Conservation (phyloP, 1,140 invertebrate genomes). For the Conus betulinus region DNA sequence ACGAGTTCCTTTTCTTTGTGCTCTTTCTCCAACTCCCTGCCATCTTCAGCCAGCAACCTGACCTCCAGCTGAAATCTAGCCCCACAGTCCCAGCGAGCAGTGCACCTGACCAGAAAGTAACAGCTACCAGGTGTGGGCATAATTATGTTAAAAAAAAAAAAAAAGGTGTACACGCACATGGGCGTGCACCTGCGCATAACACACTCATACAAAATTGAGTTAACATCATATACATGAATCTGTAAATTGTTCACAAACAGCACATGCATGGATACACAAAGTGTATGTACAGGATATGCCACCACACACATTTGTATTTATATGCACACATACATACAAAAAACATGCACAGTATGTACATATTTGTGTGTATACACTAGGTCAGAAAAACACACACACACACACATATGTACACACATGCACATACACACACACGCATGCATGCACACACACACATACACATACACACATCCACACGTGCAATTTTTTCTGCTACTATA, state of each 20-base stretch:
- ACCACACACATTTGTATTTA: too few species aligned
- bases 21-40: background rate
- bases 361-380: too few species aligned
- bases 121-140: too few species aligned
- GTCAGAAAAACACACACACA: background rate
- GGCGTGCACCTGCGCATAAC: too few species aligned
- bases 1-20: background rate
- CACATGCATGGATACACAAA: too few species aligned
- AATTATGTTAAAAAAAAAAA: too few species aligned
- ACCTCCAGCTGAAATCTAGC: constrained; percentile 6
- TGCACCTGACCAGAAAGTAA: background rate
- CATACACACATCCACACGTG: background rate
- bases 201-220: too few species aligned
- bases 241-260: too few species aligned
- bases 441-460: background rate
- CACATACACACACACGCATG: background rate
- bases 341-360: background rate
- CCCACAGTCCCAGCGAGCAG: constrained; percentile 32
- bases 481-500: background rate
- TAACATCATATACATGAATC: too few species aligned
- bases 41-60: background rate
- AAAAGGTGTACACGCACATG: too few species aligned
- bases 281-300: too few species aligned
- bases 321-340: background rate
- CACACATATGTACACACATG: background rate